These are phyloP conservation scores for Diploscapter pachys DNA, from an alignment of 1,140 invertebrate species.

Conservation along the genomic window DNA sequence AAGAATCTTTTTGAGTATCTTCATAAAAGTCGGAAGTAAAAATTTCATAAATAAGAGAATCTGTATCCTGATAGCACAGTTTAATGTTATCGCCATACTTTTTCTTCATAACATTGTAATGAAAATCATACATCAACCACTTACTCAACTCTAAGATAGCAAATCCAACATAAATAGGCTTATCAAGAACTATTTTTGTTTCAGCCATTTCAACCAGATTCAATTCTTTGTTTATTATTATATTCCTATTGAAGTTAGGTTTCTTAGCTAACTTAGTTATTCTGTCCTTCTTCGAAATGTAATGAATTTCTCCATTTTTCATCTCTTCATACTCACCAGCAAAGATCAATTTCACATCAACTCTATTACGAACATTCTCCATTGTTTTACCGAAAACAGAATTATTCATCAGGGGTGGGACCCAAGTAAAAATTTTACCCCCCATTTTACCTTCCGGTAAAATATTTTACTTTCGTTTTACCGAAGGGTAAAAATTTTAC, in stretches of 20 bases:
- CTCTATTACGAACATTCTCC: slow-evolving; percentile 62
- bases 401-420: slow-evolving; percentile 64
- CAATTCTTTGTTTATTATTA: slow-evolving; percentile 10
- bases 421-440: no score
- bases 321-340: no score
- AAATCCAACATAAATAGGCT: slow-evolving; percentile 51
- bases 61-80: slow-evolving; percentile 28
- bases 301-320: no score
- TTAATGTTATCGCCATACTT: slow-evolving; percentile 40
- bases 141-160: slow-evolving; percentile 50
- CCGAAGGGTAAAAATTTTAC: no score
- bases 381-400: slow-evolving; percentile 63
- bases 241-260: slow-evolving; percentile 13
- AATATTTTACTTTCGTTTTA: no score
- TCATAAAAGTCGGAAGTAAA: slow-evolving; percentile 26
- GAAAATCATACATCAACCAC: slow-evolving; percentile 51
- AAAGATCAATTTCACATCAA: no score
- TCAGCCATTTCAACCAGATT: slow-evolving; percentile 16
- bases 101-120: slow-evolving; percentile 48
- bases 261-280: slow-evolving; percentile 11
- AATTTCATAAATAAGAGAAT: slow-evolving; percentile 28
- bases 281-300: slow-evolving; percentile 11
- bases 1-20: slow-evolving; percentile 29
- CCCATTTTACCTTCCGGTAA: no score
- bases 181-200: slow-evolving; percentile 29